Percentiles rank a stretch among this genome's conserved stretches.
phyloP scores from a whole-genome alignment of 2,888 invertebrate genomes.

The Sarcophaga rosellei region DNA sequence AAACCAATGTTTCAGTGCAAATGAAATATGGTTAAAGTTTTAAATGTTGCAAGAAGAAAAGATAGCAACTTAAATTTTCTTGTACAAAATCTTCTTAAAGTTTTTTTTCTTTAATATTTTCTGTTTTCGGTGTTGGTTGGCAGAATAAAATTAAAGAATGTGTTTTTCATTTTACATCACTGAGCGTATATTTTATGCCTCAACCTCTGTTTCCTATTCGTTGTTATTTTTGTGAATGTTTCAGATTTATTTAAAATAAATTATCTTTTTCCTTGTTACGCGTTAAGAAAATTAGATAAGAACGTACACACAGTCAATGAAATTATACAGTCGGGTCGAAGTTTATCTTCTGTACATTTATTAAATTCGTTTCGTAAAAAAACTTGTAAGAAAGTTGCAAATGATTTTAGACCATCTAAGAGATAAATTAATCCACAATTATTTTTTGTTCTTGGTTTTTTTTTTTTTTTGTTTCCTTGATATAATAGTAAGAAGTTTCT shows the following conservation, averaged over 20 bases:
- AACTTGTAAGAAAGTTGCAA: too few relatives aligned
- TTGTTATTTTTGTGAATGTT: conserved; percentile 12
- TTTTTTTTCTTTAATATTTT: too few relatives aligned
- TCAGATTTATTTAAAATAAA: conserved; percentile 49
- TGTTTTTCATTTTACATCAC: conserved; percentile 5
- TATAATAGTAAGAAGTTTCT: too few relatives aligned
- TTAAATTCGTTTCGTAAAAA: not conserved
- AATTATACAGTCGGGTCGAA: not conserved
- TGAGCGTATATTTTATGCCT: not conserved
- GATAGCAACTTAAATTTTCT: conserved; percentile 61
- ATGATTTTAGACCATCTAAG: too few relatives aligned
- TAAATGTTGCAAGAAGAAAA: conserved; percentile 45
- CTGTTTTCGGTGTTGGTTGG: too few relatives aligned
- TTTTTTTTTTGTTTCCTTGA: too few relatives aligned
- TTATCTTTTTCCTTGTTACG: conserved; percentile 34
- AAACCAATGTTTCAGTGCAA: conserved; percentile 37
- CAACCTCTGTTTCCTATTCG: not conserved
- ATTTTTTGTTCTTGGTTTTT: too few relatives aligned
- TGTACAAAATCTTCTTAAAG: not conserved
- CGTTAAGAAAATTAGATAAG: conserved; percentile 27
- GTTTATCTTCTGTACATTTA: not conserved
- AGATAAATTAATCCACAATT: too few relatives aligned
- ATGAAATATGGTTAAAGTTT: conserved; percentile 65
- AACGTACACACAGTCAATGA: not conserved
- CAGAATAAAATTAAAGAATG: not conserved